A percentile compares a stretch with the other conserved stretches of the same genome.
phyloP scores from a whole-genome alignment of 1,140 invertebrate species.

The Bombus cullumanus region DNA sequence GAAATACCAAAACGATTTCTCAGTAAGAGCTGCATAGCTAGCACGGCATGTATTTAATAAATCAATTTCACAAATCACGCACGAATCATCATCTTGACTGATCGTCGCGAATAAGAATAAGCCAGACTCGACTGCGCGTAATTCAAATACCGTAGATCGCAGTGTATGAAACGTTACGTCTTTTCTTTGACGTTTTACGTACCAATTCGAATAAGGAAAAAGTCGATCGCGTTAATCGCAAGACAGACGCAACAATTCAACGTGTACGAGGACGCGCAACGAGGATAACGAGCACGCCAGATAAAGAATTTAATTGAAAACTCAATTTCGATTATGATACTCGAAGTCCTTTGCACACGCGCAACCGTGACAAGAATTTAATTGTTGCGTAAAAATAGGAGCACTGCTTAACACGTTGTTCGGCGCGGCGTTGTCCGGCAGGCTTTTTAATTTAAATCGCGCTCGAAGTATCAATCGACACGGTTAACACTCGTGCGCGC shows the following conservation, averaged over 20 bases:
- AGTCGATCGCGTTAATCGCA: slow-evolving; percentile 7
- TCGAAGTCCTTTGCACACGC: slow-evolving; percentile 44
- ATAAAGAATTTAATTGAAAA: slow-evolving; percentile 53
- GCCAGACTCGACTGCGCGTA: not conserved
- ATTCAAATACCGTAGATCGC: not conserved
- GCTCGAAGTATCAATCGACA: slow-evolving; percentile 24
- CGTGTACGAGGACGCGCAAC: not conserved
- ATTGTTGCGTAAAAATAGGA: slow-evolving; percentile 32
- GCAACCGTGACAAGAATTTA: slow-evolving; percentile 45
- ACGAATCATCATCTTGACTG: not conserved
- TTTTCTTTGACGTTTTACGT: not conserved
- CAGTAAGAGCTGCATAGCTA: no score
- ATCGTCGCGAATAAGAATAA: not conserved
- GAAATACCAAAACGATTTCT: not conserved
- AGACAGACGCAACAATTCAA: not conserved
- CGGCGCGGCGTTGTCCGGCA: not conserved
- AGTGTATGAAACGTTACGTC: not conserved
- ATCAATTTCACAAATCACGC: no score
- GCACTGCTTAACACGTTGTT: slow-evolving; percentile 38
- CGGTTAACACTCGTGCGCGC: not conserved
- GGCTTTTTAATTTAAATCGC: slow-evolving; percentile 28
- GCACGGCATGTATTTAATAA: no score
- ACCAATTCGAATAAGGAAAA: not conserved
- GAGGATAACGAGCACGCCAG: slow-evolving; percentile 16
- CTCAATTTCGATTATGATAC: slow-evolving; percentile 40